A percentile compares a stretch with the other conserved stretches of the same genome.
These are phyloP conservation scores for Trilocha varians DNA, from an alignment of 2,888 invertebrate genomes.

Conservation along the genomic window DNA sequence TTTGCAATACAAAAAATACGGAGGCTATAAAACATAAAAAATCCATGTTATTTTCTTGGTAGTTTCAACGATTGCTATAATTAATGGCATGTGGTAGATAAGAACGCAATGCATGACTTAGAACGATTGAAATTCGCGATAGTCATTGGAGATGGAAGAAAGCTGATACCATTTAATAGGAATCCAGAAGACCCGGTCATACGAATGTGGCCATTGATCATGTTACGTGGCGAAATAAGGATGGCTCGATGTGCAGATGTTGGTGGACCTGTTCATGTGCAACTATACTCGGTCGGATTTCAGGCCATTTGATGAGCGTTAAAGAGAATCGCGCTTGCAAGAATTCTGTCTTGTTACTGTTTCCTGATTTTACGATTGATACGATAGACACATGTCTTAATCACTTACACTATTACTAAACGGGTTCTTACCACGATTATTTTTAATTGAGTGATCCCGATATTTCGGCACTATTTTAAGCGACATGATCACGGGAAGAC, in stretches of 20 bases:
- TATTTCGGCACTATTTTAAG: no score
- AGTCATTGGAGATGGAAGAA: slow-evolving; percentile 37
- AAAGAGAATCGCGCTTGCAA: slow-evolving; percentile 19
- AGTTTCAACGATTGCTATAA: slow-evolving; percentile 22
- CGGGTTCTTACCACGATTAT: no score
- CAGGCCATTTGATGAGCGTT: slow-evolving; percentile 18
- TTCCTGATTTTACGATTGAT: slow-evolving; percentile 26
- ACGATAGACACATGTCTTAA: slow-evolving; percentile 11
- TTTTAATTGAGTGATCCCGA: no score
- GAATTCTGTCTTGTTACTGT: slow-evolving; percentile 27
- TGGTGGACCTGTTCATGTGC: slow-evolving; percentile 2
- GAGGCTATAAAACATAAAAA: neutral
- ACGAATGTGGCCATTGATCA: slow-evolving; percentile 50
- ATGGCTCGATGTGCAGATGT: neutral
- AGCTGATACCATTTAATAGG: slow-evolving; percentile 51
- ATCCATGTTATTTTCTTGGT: slow-evolving; percentile 19
- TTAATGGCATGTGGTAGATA: slow-evolving; percentile 26
- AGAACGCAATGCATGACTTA: slow-evolving; percentile 24
- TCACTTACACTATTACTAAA: no score
- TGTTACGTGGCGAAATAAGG: slow-evolving; percentile 24
- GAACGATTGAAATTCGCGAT: slow-evolving; percentile 31
- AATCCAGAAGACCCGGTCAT: slow-evolving; percentile 54
- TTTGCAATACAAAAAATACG: neutral
- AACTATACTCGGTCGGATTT: slow-evolving; percentile 19
- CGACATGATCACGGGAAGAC: no score